phyloP scores from a whole-genome alignment of 2,888 invertebrate species.

The Druceiella hillmani region DNA sequence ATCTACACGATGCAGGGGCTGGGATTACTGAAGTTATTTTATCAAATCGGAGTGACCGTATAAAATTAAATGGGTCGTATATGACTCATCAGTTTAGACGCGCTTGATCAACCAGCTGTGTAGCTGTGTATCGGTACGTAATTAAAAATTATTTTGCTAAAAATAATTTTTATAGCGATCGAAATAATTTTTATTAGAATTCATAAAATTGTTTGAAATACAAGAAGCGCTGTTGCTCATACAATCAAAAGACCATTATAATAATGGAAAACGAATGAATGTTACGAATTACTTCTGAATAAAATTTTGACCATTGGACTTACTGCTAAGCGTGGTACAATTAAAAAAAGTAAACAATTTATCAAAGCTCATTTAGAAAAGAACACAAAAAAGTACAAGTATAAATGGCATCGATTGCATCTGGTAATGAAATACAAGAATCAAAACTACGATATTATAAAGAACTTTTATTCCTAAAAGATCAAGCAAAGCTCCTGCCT shows the following conservation, averaged over 20 bases:
- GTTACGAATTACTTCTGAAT: slow-evolving; percentile 2
- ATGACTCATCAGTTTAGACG: too few species aligned
- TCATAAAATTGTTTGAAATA: slow-evolving; percentile 3
- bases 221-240: slow-evolving; percentile 4
- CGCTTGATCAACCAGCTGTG: too few species aligned
- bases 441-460: slow-evolving; percentile 2
- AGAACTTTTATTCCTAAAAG: slow-evolving; percentile 4
- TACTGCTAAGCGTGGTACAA: slow-evolving; percentile 4
- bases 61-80: too few species aligned
- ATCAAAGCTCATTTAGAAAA: slow-evolving; percentile 2
- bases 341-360: slow-evolving; percentile 3
- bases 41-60: too few species aligned
- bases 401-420: slow-evolving; percentile 1
- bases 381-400: slow-evolving; percentile 3
- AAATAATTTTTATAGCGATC: too few species aligned
- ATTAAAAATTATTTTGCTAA: too few species aligned
- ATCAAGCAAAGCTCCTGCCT: slow-evolving; percentile 3
- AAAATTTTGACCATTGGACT: slow-evolving; percentile 1
- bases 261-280: slow-evolving; percentile 3
- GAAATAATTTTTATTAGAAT: too few species aligned
- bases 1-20: too few species aligned
- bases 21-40: too few species aligned
- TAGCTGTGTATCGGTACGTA: too few species aligned
- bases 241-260: slow-evolving; percentile 3
- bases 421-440: slow-evolving; percentile 1